Base-by-base conservation (phyloP, 2,888 invertebrate genomes). In the Rhingia rostrata region DNA sequence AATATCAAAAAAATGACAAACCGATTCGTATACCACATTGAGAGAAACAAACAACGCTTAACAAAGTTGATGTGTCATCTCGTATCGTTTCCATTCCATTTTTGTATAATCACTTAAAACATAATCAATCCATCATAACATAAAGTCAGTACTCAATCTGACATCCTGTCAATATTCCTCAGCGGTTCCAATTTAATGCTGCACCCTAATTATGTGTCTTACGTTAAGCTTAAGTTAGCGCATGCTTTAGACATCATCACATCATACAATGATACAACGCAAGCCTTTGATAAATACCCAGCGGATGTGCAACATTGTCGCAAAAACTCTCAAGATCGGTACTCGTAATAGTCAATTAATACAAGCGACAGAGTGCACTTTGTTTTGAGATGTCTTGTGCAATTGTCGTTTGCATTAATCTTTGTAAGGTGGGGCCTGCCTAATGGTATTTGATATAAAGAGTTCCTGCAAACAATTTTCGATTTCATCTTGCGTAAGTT, bases 371-470 rank as follows among this genome's bases (percentile, higher is more conserved):
- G 49, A 49, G 30, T 22, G 49, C 49, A 30, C 49, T 49, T 49
- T 49, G 49, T 30, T 49, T 49, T 5, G 49, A 2, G 30, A 30
- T 22, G 49, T 49, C 49, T 49, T 49, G 49, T 49, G 49, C 30
- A 49, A 49, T 14, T 49, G 49, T 30, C 49, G 49, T 30, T 49
- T 49, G 9, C 49, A 49, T 30, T 49, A 49, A 49, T 49, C 49
- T 49, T 9, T 10, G 30, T 49, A 49, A 49, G 49, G 49, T 49
- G 30, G 49, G 49, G 30, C 49, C 10, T 1, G 12, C 22, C 49
- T 49, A 49, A 49, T 30, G 49, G 10, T 30, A 49, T 30, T 49
- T 49, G 30, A 30, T 22, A 30, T 30, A 30, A 49, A 49, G 2
- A 9, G 14, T 49, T 49, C 49, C 49, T 49, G 49, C 4, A 14